Percentiles rank a stretch among this genome's conserved stretches.
Conservation (phyloP, 1,140 invertebrate species). For the Proctacanthus coquilletti region DNA sequence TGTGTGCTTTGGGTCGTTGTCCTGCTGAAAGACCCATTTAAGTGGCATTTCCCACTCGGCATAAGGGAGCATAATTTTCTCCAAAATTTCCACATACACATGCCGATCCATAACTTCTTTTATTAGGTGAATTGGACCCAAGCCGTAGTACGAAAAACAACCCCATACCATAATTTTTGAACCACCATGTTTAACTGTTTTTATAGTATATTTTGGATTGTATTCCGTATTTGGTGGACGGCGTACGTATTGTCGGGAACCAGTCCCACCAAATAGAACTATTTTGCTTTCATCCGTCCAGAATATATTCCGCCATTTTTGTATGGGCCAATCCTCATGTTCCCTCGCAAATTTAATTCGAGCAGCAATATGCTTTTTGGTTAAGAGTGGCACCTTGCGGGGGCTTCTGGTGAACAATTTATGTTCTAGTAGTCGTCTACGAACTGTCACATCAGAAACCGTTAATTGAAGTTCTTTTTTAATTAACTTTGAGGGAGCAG, state of each 20-base stretch:
- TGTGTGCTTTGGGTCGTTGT: conserved; percentile 20
- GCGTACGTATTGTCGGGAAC: conserved; percentile 8
- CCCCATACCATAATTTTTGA: conserved; percentile 13
- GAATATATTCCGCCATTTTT: conserved; percentile 8
- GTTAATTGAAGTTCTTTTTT: too few species aligned
- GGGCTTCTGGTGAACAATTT: conserved; percentile 3
- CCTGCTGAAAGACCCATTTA: conserved; percentile 13
- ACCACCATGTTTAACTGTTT: conserved; percentile 15
- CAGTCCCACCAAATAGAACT: conserved; percentile 6
- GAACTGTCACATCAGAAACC: too few species aligned
- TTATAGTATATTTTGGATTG: conserved; percentile 9
- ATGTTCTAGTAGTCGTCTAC: too few species aligned
- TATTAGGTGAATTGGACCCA: conserved; percentile 11
- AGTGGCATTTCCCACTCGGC: conserved; percentile 13
- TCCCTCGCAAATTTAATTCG: conserved; percentile 5
- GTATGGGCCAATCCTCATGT: conserved; percentile 3
- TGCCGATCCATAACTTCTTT: conserved; percentile 10
- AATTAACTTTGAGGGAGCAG: too few species aligned
- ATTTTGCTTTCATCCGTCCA: conserved; percentile 8
- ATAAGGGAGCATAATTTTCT: conserved; percentile 12
- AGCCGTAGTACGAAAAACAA: conserved; percentile 11
- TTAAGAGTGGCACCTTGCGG: conserved; percentile 6
- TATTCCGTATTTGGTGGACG: conserved; percentile 6
- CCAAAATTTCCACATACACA: conserved; percentile 11
- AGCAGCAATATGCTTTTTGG: conserved; percentile 1